phyloP scores from a whole-genome alignment of 2,113 vertebrate genomes.

The Salvator merianae region DNA sequence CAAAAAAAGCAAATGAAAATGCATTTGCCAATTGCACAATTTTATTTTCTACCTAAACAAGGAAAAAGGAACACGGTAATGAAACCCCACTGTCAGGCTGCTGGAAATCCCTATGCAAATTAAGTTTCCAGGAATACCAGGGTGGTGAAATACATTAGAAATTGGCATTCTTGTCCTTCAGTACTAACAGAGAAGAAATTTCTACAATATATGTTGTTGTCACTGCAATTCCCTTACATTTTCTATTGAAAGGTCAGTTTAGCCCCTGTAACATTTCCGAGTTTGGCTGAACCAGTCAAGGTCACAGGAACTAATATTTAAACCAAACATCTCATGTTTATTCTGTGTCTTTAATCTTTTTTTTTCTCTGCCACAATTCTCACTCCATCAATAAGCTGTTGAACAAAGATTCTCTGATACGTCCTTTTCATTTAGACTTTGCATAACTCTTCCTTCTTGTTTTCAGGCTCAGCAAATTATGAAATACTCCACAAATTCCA shows the following conservation, averaged over 20 bases:
- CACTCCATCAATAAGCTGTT: neutral
- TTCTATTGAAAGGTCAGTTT: neutral
- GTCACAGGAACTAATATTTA: conserved; percentile 41
- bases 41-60: neutral
- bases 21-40: neutral
- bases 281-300: conserved; percentile 6
- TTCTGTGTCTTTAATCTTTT: neutral
- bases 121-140: neutral
- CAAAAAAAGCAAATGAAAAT: neutral
- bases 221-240: neutral
- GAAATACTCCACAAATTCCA: neutral
- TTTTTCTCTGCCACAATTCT: neutral
- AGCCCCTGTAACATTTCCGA: neutral
- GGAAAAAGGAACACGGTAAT: neutral
- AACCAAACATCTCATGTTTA: conserved; percentile 11
- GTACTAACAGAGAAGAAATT: neutral
- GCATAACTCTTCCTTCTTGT: neutral
- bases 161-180: neutral
- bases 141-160: neutral
- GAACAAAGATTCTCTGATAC: neutral
- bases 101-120: conserved; percentile 2
- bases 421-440: conserved; percentile 10
- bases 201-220: neutral
- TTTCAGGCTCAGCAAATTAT: neutral
- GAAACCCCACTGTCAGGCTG: neutral